phyloP scores from a whole-genome alignment of 2,888 invertebrate genomes.

The Drosophila mayaguana region DNA sequence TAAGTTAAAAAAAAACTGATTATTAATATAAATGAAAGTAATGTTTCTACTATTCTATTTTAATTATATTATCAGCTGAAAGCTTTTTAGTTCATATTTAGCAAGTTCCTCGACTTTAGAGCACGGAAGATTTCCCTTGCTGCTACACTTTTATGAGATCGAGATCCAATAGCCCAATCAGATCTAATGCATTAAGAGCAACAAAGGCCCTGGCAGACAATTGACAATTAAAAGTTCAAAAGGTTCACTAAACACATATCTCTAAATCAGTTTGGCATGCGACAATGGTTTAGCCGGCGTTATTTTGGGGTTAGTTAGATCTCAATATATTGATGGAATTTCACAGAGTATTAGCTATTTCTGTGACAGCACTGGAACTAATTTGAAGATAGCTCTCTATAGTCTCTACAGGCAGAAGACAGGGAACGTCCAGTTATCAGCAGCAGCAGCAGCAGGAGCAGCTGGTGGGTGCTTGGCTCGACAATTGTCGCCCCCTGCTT shows the following conservation, averaged over 20 bases:
- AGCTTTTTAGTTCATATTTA: too few relatives aligned
- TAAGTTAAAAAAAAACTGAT: too few relatives aligned
- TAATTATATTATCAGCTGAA: too few relatives aligned
- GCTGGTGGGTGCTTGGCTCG: constrained; percentile 15
- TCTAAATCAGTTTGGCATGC: constrained; percentile 9
- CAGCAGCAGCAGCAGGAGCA: constrained; percentile 6
- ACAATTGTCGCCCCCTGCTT: constrained; percentile 35
- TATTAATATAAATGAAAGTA: too few relatives aligned
- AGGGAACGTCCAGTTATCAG: constrained; percentile 27
- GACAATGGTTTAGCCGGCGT: constrained; percentile 3
- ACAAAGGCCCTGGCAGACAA: not conserved
- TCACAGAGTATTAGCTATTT: constrained; percentile 30
- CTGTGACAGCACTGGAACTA: constrained; percentile 46
- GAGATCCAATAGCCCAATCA: too few relatives aligned
- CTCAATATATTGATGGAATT: constrained; percentile 30
- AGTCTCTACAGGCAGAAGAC: constrained; percentile 3
- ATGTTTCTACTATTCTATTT: too few relatives aligned
- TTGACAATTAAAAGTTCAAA: constrained; percentile 10
- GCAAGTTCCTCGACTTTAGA: too few relatives aligned
- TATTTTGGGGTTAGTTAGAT: constrained; percentile 28
- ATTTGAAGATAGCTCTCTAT: constrained; percentile 38
- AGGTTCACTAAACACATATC: constrained; percentile 8
- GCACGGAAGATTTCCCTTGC: not conserved
- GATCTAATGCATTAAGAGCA: not conserved
- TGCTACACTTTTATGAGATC: not conserved